Percentiles rank a stretch among this genome's conserved stretches.
These are phyloP conservation scores for Calycopis cecrops DNA, from an alignment of 1,140 invertebrate species.

Conservation along the genomic window DNA sequence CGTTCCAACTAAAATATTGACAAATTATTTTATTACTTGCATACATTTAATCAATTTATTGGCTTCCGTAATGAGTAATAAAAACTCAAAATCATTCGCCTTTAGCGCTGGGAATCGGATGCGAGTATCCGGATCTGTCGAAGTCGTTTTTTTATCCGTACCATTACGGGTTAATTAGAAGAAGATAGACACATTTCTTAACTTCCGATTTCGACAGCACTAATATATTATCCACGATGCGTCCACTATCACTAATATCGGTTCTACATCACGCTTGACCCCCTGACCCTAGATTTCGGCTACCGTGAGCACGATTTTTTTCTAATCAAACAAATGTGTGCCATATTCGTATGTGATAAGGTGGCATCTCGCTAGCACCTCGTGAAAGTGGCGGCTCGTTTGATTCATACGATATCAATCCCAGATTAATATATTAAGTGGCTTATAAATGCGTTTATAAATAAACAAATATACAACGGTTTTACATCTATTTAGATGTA, in stretches of 20 bases:
- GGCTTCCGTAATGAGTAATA: background rate
- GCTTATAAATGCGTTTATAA: constrained; percentile 36
- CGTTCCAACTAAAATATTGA: background rate
- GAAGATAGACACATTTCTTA: constrained; percentile 2
- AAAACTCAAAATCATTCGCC: background rate
- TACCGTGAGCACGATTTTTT: constrained; percentile 65
- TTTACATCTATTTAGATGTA: constrained; percentile 24
- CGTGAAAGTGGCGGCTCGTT: constrained; percentile 37
- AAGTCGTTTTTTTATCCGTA: background rate
- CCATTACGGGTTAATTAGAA: constrained; percentile 6
- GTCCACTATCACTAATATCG: constrained; percentile 69
- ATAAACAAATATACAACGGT: constrained; percentile 30
- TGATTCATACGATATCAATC: constrained; percentile 60
- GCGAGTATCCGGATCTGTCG: background rate
- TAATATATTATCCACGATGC: constrained; percentile 69
- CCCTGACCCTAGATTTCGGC: constrained; percentile 66
- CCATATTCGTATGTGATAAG: constrained; percentile 27
- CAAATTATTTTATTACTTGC: constrained; percentile 1
- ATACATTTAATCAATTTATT: constrained; percentile 1
- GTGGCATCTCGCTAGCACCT: constrained; percentile 24
- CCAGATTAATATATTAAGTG: constrained; percentile 58
- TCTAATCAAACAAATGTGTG: constrained; percentile 27
- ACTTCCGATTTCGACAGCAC: constrained; percentile 2
- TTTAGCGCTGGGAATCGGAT: constrained; percentile 5
- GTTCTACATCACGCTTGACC: constrained; percentile 69